Conservation (phyloP, 2,888 invertebrate species). For the Myathropa florea region DNA sequence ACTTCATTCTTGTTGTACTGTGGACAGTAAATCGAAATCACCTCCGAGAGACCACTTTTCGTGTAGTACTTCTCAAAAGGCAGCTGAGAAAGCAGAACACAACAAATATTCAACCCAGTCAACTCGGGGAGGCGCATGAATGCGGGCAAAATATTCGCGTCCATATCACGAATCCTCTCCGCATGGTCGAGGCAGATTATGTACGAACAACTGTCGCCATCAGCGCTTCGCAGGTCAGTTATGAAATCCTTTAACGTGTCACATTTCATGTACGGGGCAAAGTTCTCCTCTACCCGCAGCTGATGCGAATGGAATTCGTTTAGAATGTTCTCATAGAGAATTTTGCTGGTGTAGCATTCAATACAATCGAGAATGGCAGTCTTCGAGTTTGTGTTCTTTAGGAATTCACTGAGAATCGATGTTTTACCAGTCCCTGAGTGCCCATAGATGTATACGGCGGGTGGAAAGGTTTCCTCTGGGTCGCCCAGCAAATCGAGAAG, state of each 20-base stretch:
- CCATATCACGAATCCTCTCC: slow-evolving; percentile 89
- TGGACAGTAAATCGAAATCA: slow-evolving; percentile 88
- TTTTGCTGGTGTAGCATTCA: slow-evolving; percentile 89
- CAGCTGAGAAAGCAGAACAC: slow-evolving; percentile 89
- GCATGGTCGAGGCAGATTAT: slow-evolving; percentile 90
- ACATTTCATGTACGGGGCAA: slow-evolving; percentile 82
- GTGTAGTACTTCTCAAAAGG: slow-evolving; percentile 90
- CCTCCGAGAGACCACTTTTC: slow-evolving; percentile 86
- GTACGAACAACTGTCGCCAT: slow-evolving; percentile 80
- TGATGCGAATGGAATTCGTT: slow-evolving; percentile 82
- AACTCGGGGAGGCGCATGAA: slow-evolving; percentile 89
- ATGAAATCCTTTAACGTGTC: slow-evolving; percentile 87
- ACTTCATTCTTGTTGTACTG: slow-evolving; percentile 90
- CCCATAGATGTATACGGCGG: slow-evolving; percentile 90
- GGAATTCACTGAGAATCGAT: slow-evolving; percentile 84
- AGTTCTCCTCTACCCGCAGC: slow-evolving; percentile 79
- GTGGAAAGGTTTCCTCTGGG: slow-evolving; percentile 84
- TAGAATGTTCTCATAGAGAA: slow-evolving; percentile 89
- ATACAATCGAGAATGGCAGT: slow-evolving; percentile 88
- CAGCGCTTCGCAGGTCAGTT: slow-evolving; percentile 79
- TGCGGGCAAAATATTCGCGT: slow-evolving; percentile 87
- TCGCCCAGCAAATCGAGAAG: slow-evolving; percentile 77
- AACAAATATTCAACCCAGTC: slow-evolving; percentile 86
- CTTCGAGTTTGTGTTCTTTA: slow-evolving; percentile 82
- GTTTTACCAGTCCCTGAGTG: slow-evolving; percentile 92